Base-by-base conservation (phyloP, 2,113 vertebrate species). In the Motacilla alba region DNA sequence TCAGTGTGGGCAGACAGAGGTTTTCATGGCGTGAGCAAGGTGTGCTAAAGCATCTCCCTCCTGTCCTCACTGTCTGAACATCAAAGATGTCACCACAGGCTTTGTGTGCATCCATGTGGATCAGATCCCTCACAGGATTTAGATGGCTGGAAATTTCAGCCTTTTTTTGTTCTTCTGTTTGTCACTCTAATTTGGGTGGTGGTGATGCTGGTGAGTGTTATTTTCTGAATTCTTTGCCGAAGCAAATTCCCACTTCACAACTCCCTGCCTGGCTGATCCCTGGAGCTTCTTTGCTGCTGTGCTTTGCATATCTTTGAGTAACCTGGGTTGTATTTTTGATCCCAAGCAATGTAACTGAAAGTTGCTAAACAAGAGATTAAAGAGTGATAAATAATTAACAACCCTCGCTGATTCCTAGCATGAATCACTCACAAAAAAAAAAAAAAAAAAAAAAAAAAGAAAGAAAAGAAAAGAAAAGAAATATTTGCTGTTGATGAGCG, bases 1-100 rank as follows among this genome's bases (percentile, higher is more conserved):
- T 17, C 23, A 20, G 9, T 30, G 59, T 37, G 72, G 47, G 33
- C 68, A 80, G 67, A 37, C 41, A 85, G 75, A 43, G 0, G 1
- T 28, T 79, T 63, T 22, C 31, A 24, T 9, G 1, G 19, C 0
- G 1, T 10, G 13, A 58, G 68, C 0, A 0, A 74, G 41, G 16
- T 50, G 33, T 35, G n/a, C 60, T 80, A 64, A 19, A 53, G 19
- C 37, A 74, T 60, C 33, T 85, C 8, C 15, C n/a, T 60, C 46
- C n/a, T 5, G 1, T n/a, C 49, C 30, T 83, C 15, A 13, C 19
- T 6, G 2, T 31, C 20, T 50, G 26, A 75, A 41, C 59, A 47
- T 15, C 59, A 60, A 11, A 59, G 67, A 55, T 43, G 33, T 49
- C 63, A 68, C n/a, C 2, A 2, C 28, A 73, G 73, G 41, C 59